Conservation (phyloP, 64 coral and sea anemone species). For the Montipora foliosa region DNA sequence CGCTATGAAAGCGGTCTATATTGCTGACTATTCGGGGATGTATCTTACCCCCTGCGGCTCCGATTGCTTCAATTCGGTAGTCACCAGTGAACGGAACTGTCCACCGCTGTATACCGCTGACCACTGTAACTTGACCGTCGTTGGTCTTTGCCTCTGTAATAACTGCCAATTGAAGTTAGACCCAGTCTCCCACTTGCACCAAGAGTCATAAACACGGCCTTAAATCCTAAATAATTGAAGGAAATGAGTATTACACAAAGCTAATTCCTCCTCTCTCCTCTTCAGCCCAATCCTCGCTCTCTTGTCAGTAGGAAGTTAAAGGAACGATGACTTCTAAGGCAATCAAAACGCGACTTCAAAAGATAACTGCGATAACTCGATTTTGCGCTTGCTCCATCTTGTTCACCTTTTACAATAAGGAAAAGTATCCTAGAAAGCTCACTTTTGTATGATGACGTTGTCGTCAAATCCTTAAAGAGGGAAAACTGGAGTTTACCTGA, state of each 20-base stretch:
- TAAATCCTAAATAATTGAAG: not conserved
- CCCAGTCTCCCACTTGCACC: slow-evolving; percentile 36
- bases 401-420: too few relatives aligned
- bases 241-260: not conserved
- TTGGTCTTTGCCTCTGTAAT: slow-evolving; percentile 42
- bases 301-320: too few relatives aligned
- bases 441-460: too few relatives aligned
- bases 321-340: too few relatives aligned
- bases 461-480: too few relatives aligned
- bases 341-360: too few relatives aligned
- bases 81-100: slow-evolving; percentile 33
- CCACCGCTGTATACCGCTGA: slow-evolving; percentile 68
- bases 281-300: too few relatives aligned
- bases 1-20: not conserved
- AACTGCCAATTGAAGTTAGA: slow-evolving; percentile 33
- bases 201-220: slow-evolving; percentile 47
- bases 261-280: too few relatives aligned
- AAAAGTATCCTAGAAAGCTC: too few relatives aligned
- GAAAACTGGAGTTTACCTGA: too few relatives aligned
- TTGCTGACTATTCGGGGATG: not conserved
- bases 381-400: too few relatives aligned
- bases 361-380: too few relatives aligned
- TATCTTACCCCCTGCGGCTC: slow-evolving; percentile 3
- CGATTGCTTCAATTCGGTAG: slow-evolving; percentile 59
- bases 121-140: slow-evolving; percentile 58